A percentile compares a stretch with the other conserved stretches of the same genome.
Conservation (phyloP, 2,888 invertebrate species). For the Tenthredo scrophulariae region DNA sequence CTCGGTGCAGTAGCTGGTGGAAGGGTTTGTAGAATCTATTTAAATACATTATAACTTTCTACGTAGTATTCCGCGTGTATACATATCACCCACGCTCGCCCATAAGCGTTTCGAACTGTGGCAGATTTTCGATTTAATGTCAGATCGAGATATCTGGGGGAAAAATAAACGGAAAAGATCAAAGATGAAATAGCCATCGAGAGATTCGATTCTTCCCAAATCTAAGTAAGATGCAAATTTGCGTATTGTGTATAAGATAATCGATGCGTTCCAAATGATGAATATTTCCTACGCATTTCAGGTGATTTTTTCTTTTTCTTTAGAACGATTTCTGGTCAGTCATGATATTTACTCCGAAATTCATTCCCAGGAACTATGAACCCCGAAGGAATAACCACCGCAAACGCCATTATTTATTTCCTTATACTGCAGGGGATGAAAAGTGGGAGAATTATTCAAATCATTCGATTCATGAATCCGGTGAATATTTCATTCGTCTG, state of each 20-base stretch:
- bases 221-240: not conserved
- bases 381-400: not conserved
- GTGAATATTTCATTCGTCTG: slow-evolving; percentile 39
- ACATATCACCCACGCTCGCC: not conserved
- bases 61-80: not conserved
- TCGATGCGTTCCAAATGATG: not conserved
- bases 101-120: not conserved
- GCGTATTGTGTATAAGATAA: not conserved
- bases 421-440: not conserved
- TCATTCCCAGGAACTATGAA: not conserved
- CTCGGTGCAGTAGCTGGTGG: not conserved
- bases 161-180: not conserved
- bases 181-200: not conserved
- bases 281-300: not conserved
- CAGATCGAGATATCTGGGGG: not conserved
- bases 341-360: not conserved
- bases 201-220: not conserved
- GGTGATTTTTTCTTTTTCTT: not conserved
- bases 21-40: slow-evolving; percentile 53
- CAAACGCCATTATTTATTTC: slow-evolving; percentile 23
- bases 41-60: slow-evolving; percentile 56
- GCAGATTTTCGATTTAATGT: not conserved
- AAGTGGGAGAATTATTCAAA: slow-evolving; percentile 45
- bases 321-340: not conserved
- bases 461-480: slow-evolving; percentile 44